Base-by-base conservation (phyloP, 2,797 vertebrate species). In the Coranthus polyacanthus region DNA sequence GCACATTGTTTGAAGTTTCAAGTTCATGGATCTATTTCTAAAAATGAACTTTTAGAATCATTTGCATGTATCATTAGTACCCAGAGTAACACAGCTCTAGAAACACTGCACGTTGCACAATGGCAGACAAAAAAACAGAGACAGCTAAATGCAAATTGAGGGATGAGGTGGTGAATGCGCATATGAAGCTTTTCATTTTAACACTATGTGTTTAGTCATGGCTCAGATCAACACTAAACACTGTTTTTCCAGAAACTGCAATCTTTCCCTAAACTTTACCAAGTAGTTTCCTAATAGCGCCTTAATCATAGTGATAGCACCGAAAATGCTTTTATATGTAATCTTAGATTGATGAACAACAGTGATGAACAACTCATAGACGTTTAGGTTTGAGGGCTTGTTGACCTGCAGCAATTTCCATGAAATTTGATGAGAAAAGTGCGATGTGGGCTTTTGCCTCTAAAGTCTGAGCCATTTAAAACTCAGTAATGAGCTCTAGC, bases 401-500 rank as follows among this genome's bases (percentile, higher is more conserved):
- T 55, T 74, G 75, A 74, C 44, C 42, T 55, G 44, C 0, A 18
- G 5, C 45, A 43, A 57, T 37, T 34, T 47, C 47, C 26, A 54
- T 55, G 12, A 53, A 62, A 53, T 46, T 34, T 41, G 46, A 11
- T 32, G 47, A 53, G 53, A 63, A 74, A 70, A 43, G 9, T 16
- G 58, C 18, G 1, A 62, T 22, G 21, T 56, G 57, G 46, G 43
- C n/a, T n/a, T n/a, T 67, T 45, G 3, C 54, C 36, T 52, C n/a
- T n/a, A n/a, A n/a, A n/a, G 38, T 15, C 13, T 0, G 18, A 62
- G 60, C 66, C 55, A 45, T 60, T 37, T 5, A 18, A 17, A 51
- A 53, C 22, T 29, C 63, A 12, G 54, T 88, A 85, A 85, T 84
- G 72, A 88, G 75, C 64, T 65, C 72, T 4, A 56, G 79, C 77